phyloP scores from a whole-genome alignment of 2,888 invertebrate species.

The Horisme vitalbata region DNA sequence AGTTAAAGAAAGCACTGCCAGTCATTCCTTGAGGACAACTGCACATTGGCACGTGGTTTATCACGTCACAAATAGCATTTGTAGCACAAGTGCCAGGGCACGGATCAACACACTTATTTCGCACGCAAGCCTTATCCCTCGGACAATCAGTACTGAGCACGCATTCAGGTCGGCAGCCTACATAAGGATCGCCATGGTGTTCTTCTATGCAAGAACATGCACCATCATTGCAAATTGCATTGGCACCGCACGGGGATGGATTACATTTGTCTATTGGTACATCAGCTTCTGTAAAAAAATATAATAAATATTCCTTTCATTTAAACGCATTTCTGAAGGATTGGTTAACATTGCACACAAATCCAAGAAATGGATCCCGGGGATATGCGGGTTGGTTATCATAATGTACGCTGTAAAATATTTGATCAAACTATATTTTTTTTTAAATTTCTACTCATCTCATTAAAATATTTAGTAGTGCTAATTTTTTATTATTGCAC shows the following conservation, averaged over 20 bases:
- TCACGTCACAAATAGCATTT: constrained; percentile 87
- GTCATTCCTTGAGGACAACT: constrained; percentile 86
- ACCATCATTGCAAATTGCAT: constrained; percentile 83
- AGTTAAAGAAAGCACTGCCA: constrained; percentile 86
- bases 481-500: too few relatives aligned
- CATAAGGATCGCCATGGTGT: constrained; percentile 86
- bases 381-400: too few relatives aligned
- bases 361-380: too few relatives aligned
- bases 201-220: constrained; percentile 84
- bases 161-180: constrained; percentile 88
- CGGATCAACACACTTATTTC: constrained; percentile 87
- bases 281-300: constrained; percentile 47
- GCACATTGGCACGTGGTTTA: constrained; percentile 88
- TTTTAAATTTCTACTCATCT: too few relatives aligned
- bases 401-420: too few relatives aligned
- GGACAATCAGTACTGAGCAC: constrained; percentile 86
- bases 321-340: too few relatives aligned
- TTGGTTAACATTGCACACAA: too few relatives aligned
- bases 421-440: too few relatives aligned
- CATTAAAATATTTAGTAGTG: too few relatives aligned
- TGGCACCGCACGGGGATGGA: constrained; percentile 86
- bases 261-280: constrained; percentile 76
- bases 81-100: constrained; percentile 87
- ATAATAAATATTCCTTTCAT: too few relatives aligned
- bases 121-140: constrained; percentile 84